A percentile compares a stretch with the other conserved stretches of the same genome.
Conservation (phyloP, 2,888 invertebrate genomes). For the Epistrophe grossulariae region DNA sequence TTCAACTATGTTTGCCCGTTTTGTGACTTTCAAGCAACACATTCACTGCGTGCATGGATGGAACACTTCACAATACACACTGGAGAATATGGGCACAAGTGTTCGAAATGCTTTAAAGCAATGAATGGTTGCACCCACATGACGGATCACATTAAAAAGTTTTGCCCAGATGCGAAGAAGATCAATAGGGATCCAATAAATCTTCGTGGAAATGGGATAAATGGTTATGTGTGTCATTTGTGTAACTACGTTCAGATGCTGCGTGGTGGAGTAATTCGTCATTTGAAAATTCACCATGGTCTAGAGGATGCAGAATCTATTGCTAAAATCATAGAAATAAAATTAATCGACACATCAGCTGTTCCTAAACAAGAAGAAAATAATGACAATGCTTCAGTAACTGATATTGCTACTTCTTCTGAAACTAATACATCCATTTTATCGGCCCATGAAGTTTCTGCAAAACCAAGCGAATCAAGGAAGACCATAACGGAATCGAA, state of each 20-base stretch:
- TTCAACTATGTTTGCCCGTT: slow-evolving; percentile 80
- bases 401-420: neutral
- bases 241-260: slow-evolving; percentile 91
- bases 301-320: slow-evolving; percentile 65
- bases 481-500: neutral
- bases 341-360: slow-evolving; percentile 74
- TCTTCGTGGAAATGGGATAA: slow-evolving; percentile 45
- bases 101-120: slow-evolving; percentile 85
- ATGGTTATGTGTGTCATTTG: slow-evolving; percentile 88
- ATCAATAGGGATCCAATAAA: slow-evolving; percentile 37
- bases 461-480: neutral
- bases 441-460: neutral
- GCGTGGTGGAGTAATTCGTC: slow-evolving; percentile 86
- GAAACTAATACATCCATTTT: neutral
- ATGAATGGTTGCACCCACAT: slow-evolving; percentile 57
- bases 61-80: slow-evolving; percentile 91
- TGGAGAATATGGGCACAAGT: slow-evolving; percentile 90
- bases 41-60: slow-evolving; percentile 80
- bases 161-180: slow-evolving; percentile 50
- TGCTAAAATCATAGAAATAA: slow-evolving; percentile 65
- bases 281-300: slow-evolving; percentile 84
- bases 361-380: slow-evolving; percentile 67
- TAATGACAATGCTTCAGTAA: neutral
- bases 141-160: slow-evolving; percentile 69
- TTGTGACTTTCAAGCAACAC: slow-evolving; percentile 78